Evolutionary conservation across 2,113 vertebrate species (phyloP), one percentile per base, ranked within the genome.

Genomic region (Zosterops japonicus): DNA sequence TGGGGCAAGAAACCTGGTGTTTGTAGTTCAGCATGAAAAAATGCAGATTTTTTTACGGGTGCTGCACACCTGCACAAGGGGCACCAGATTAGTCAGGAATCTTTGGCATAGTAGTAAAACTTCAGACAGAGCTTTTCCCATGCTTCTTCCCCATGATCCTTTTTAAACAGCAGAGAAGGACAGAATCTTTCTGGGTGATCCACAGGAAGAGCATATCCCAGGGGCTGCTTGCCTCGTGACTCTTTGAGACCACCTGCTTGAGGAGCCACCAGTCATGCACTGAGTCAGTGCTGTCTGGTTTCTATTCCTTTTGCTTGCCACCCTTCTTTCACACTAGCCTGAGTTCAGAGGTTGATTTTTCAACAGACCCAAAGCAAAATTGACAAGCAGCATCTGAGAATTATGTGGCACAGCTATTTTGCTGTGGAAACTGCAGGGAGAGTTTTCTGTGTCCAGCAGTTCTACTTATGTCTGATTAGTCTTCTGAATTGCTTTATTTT

Each of bases 401-500:
- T 90, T 85, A 81, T 2, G 6, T 52, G 49, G 47, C 49, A 78
- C 36, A 46, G 88, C 78, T 85, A 4, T 80, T 93, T 94, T 94
- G 64, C 60, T 71, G 29, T 71, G 71, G 65, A 75, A 94, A 75
- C 82, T 67, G 64, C 60, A 44, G 69, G 64, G 69, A 85, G 78
- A 67, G 55, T 7, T 83, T 70, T 94, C 84, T 91, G 65, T 92
- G 87, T 90, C 88, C 94, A 91, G 75, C 84, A 72, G 87, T 25
- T 42, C 61, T 96, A 16, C 92, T 93, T 95, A 88, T 90, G 63
- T 83, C 95, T 94, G 87, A 92, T 77, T 90, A 91, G 69, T 93
- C 49, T 69, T 93, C 64, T 90, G 81, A 88, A 84, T 95, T 89
- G 91, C 70, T 78, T 95, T 93, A 92, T 93, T 92, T 96, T 88